Percentiles rank a stretch among this genome's conserved stretches.
Evolutionary conservation across 2,797 vertebrate genomes (phyloP).

Genomic region (Diplodus sargus): DNA sequence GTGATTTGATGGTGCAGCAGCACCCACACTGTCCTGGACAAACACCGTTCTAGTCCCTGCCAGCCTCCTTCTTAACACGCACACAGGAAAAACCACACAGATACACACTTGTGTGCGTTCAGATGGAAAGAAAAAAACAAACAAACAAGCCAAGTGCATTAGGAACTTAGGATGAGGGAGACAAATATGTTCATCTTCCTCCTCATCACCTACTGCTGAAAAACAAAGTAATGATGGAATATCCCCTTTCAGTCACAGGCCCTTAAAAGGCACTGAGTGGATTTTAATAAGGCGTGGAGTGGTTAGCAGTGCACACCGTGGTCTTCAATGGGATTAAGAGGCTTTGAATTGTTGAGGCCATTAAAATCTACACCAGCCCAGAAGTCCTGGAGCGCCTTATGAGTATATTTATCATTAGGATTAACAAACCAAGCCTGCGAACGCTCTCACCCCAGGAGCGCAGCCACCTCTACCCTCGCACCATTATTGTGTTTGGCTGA

Average conservation of each 20-base stretch:
- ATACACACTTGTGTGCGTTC: conserved; percentile 24
- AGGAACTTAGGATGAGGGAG: conserved; percentile 8
- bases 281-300: conserved; percentile 82
- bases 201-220: conserved; percentile 44
- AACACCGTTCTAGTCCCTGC: conserved; percentile 42
- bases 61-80: conserved; percentile 45
- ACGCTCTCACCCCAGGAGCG: conserved; percentile 66
- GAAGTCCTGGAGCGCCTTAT: conserved; percentile 74
- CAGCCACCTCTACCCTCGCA: conserved; percentile 62
- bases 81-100: conserved; percentile 28
- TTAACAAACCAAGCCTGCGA: conserved; percentile 75
- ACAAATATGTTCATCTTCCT: conserved; percentile 38
- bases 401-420: conserved; percentile 84
- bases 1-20: conserved; percentile 69
- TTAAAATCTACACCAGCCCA: conserved; percentile 80
- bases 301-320: conserved; percentile 74
- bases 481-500: conserved; percentile 73
- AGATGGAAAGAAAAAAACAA: conserved; percentile 34
- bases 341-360: conserved; percentile 84
- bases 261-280: conserved; percentile 76
- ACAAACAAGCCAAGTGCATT: conserved; percentile 42
- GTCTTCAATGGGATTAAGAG: conserved; percentile 84
- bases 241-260: conserved; percentile 64
- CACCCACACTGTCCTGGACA: conserved; percentile 46
- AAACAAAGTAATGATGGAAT: conserved; percentile 66